phyloP scores from a whole-genome alignment of 2,888 invertebrate genomes.

The Chaetogeoica ovagalla region DNA sequence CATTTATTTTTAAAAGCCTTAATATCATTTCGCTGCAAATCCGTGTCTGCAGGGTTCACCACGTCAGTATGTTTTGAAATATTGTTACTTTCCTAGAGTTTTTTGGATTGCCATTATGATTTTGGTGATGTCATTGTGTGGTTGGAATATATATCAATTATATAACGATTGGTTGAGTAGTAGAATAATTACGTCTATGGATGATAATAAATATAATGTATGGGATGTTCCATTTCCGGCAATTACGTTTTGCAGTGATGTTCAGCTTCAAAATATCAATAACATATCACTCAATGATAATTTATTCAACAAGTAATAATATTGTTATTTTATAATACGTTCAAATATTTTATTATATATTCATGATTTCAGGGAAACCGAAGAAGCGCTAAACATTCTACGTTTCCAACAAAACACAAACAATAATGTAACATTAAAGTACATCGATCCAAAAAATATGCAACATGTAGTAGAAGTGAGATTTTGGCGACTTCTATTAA shows the following conservation, averaged over 20 bases:
- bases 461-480: slow-evolving; percentile 17
- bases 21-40: no score
- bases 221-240: slow-evolving; percentile 55
- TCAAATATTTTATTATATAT: not conserved
- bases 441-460: not conserved
- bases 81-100: slow-evolving; percentile 2
- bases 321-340: not conserved
- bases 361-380: slow-evolving; percentile 18
- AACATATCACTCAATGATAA: slow-evolving; percentile 3
- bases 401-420: not conserved
- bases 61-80: not conserved
- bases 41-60: not conserved
- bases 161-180: slow-evolving; percentile 49
- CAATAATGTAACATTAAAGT: slow-evolving; percentile 8
- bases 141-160: slow-evolving; percentile 44
- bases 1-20: no score
- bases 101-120: slow-evolving; percentile 54
- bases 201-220: slow-evolving; percentile 48
- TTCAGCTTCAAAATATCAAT: slow-evolving; percentile 44
- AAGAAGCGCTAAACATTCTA: slow-evolving; percentile 24
- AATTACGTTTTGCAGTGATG: slow-evolving; percentile 55
- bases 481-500: not conserved
- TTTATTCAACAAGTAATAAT: slow-evolving; percentile 16
- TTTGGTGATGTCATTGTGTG: slow-evolving; percentile 50
- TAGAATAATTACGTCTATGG: slow-evolving; percentile 51